A percentile compares a stretch with the other conserved stretches of the same genome.
Conservation (phyloP, 2,797 vertebrate genomes). For the Hypotaenidia philippensis region DNA sequence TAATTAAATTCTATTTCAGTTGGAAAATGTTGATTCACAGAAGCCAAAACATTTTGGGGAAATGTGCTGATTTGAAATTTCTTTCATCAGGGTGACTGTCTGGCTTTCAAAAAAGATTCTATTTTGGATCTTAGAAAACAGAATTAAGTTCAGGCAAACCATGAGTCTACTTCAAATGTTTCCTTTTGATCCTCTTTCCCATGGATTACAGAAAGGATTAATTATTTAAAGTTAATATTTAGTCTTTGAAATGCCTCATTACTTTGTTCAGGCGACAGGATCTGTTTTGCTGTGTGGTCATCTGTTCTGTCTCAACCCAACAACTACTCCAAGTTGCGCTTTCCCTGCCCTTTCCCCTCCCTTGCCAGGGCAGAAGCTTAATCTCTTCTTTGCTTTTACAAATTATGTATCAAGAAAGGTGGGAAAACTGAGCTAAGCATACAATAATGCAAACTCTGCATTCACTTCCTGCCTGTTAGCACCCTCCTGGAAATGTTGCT, state of each 20-base stretch:
- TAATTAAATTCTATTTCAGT: background rate
- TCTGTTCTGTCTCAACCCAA: background rate
- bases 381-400: background rate
- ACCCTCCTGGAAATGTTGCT: background rate
- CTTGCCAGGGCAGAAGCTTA: background rate
- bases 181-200: background rate
- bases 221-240: background rate
- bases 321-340: background rate
- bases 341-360: background rate
- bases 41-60: background rate
- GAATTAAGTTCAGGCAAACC: background rate
- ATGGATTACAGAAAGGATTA: background rate
- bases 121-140: slow-evolving; percentile 2
- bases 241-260: background rate
- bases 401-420: background rate
- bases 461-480: background rate
- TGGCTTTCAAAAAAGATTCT: background rate
- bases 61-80: background rate
- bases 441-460: background rate
- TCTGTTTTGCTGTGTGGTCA: background rate
- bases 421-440: background rate
- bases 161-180: background rate
- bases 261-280: background rate
- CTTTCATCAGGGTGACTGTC: background rate
- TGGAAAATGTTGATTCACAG: background rate